Evolutionary conservation across 2,113 vertebrate genomes (phyloP).

Genomic region (Sinocyclocheilus rhinocerous): DNA sequence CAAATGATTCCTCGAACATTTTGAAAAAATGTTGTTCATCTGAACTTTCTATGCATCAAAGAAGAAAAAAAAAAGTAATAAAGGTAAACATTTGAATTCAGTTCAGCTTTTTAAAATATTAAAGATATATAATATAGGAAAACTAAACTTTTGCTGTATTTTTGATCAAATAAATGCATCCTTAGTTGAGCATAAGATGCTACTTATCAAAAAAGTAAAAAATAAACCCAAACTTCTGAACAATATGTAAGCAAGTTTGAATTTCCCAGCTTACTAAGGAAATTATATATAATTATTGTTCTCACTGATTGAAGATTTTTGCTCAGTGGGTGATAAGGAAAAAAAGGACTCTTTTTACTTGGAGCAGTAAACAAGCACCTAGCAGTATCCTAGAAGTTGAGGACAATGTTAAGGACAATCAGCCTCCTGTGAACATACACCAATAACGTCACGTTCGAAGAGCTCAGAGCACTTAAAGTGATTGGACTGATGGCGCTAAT

Average conservation of each 20-base stretch:
- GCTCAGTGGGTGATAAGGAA: neutral
- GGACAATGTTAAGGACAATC: slow-evolving; percentile 63
- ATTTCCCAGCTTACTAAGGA: neutral
- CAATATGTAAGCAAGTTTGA: neutral
- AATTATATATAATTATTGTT: neutral
- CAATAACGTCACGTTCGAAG: slow-evolving; percentile 69
- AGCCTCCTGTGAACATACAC: slow-evolving; percentile 65
- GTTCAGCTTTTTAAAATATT: too few relatives aligned
- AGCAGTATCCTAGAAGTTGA: slow-evolving; percentile 27
- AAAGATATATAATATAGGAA: too few relatives aligned
- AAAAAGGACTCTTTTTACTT: neutral
- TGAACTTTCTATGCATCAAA: neutral
- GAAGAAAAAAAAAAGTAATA: neutral
- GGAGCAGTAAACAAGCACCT: neutral
- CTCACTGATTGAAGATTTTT: neutral
- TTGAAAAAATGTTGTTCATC: neutral
- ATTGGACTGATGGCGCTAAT: slow-evolving; percentile 61
- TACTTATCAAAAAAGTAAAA: too few relatives aligned
- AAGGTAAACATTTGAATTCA: too few relatives aligned
- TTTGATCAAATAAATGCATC: too few relatives aligned
- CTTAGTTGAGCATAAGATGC: neutral
- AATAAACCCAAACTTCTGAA: neutral
- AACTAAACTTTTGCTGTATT: too few relatives aligned
- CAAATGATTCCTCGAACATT: too few relatives aligned
- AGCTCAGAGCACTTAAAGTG: slow-evolving; percentile 67